Conservation (phyloP, 2,888 invertebrate species). For the Drosophila niveifrons region DNA sequence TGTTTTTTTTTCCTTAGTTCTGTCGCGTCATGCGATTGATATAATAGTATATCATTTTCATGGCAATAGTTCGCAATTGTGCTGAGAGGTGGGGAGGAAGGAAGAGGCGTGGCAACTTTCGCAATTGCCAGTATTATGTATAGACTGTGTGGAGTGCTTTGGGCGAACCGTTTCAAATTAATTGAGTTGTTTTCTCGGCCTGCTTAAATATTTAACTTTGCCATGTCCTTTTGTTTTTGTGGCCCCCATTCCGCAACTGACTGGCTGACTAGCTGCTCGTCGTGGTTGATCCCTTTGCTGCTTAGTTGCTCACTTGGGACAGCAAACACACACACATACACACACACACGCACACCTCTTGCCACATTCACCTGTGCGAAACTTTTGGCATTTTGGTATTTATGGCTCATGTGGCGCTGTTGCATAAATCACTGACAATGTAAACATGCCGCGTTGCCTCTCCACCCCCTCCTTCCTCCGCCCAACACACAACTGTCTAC, state of each 20-base stretch:
- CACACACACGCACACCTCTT: conserved; percentile 24
- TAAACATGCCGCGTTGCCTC: conserved; percentile 65
- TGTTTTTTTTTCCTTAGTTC: conserved; percentile 24
- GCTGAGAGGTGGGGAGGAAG: too few relatives aligned
- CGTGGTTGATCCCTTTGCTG: conserved; percentile 73
- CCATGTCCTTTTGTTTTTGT: conserved; percentile 57
- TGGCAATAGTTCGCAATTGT: conserved; percentile 10
- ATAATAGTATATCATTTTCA: conserved; percentile 52
- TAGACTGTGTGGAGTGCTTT: conserved; percentile 32
- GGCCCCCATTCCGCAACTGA: too few relatives aligned
- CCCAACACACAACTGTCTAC: neutral
- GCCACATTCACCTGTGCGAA: conserved; percentile 60
- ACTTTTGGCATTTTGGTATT: conserved; percentile 82
- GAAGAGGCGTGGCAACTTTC: conserved; percentile 19
- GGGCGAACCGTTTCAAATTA: conserved; percentile 80
- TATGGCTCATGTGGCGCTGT: conserved; percentile 83
- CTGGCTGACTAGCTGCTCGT: conserved; percentile 4
- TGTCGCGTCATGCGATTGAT: conserved; percentile 54
- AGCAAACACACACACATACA: conserved; percentile 32
- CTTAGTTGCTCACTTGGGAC: conserved; percentile 83
- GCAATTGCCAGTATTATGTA: conserved; percentile 49
- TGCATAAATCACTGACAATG: conserved; percentile 84
- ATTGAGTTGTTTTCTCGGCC: conserved; percentile 82
- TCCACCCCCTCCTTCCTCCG: too few relatives aligned
- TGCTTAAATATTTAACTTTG: conserved; percentile 84